phyloP scores from a whole-genome alignment of 1,140 invertebrate genomes.

The Bathynomus jamesi region DNA sequence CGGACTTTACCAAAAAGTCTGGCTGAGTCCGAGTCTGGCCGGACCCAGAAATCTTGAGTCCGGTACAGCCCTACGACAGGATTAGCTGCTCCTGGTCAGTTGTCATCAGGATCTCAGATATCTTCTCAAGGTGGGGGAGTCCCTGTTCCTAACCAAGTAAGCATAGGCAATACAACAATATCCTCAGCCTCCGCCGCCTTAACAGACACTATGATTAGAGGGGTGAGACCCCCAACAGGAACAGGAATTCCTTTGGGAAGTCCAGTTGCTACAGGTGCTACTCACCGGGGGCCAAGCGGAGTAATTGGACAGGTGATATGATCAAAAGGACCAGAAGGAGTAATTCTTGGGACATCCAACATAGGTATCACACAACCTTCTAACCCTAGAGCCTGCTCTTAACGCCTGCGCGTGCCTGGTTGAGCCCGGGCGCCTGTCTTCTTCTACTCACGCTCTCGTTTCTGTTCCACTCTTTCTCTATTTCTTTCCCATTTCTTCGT shows the following conservation, averaged over 20 bases:
- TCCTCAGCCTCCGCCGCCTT: constrained; percentile 17
- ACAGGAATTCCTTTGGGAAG: constrained; percentile 43
- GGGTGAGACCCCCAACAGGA: constrained; percentile 45
- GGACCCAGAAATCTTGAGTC: no score
- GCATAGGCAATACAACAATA: not conserved
- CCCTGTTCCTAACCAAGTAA: constrained; percentile 4
- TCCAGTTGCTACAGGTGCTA: constrained; percentile 44
- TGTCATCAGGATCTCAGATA: constrained; percentile 16
- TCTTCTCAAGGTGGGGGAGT: constrained; percentile 18
- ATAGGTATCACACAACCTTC: constrained; percentile 3
- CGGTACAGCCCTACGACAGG: no score
- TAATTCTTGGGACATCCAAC: constrained; percentile 21
- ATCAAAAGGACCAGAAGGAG: constrained; percentile 38
- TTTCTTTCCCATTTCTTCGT: no score
- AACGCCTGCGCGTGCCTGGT: no score
- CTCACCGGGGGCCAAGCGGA: constrained; percentile 28
- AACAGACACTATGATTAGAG: constrained; percentile 46
- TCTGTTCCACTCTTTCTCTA: no score
- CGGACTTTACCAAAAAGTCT: no score
- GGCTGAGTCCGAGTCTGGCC: no score
- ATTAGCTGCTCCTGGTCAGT: no score
- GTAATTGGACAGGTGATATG: constrained; percentile 36
- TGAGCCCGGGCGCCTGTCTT: no score
- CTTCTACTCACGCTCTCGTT: no score
- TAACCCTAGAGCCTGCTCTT: no score